Conservation (phyloP, 2,888 invertebrate species). For the Nemotelus nigrinus region DNA sequence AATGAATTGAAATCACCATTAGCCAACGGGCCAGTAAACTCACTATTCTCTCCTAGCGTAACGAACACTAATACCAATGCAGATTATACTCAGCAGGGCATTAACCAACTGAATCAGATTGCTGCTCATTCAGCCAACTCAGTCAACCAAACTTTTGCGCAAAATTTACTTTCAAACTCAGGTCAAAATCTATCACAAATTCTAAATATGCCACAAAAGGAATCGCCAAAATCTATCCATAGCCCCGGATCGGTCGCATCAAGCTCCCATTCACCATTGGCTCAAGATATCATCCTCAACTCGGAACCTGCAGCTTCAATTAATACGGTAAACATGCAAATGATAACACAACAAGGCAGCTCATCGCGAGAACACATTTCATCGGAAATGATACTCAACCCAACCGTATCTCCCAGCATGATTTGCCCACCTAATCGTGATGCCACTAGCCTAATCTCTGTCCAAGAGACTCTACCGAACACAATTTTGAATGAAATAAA, state of each 20-base stretch:
- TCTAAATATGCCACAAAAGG: conserved; percentile 56
- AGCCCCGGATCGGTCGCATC: conserved; percentile 63
- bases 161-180: conserved; percentile 43
- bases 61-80: conserved; percentile 36
- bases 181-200: conserved; percentile 54
- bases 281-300: conserved; percentile 64
- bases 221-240: conserved; percentile 57
- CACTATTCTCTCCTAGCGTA: background rate
- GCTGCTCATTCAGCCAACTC: conserved; percentile 20
- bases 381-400: conserved; percentile 71
- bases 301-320: conserved; percentile 62
- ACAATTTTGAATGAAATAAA: conserved; percentile 60
- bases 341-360: conserved; percentile 44
- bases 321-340: conserved; percentile 58
- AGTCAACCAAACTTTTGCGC: conserved; percentile 45
- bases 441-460: conserved; percentile 41
- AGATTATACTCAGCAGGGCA: conserved; percentile 44
- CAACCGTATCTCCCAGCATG: conserved; percentile 71
- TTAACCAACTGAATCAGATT: conserved; percentile 37
- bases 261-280: conserved; percentile 62
- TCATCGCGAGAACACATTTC: conserved; percentile 61
- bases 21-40: background rate
- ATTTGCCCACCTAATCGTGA: conserved; percentile 65
- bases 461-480: conserved; percentile 62
- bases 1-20: conserved; percentile 62